Evolutionary conservation across 1,140 invertebrate genomes (phyloP).

Genomic region (Drosophila kanapiae): DNA sequence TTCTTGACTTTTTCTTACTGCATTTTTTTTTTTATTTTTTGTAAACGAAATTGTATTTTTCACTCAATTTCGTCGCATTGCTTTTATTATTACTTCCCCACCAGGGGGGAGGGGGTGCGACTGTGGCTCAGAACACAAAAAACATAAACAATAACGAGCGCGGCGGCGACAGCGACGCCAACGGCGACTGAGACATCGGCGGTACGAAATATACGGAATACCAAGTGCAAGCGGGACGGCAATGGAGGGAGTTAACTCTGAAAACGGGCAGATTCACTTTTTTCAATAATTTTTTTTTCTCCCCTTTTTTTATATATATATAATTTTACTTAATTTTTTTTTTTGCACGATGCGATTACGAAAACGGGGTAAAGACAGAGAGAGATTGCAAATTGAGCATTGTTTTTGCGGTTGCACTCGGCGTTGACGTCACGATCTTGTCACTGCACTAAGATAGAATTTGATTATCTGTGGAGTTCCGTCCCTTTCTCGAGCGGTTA

Average conservation of each 20-base stretch:
- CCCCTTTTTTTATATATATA: constrained; percentile 40
- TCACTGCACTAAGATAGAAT: constrained; percentile 65
- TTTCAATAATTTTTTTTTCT: constrained; percentile 31
- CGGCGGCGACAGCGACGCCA: constrained; percentile 50
- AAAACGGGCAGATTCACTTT: constrained; percentile 73
- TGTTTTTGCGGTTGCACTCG: constrained; percentile 42
- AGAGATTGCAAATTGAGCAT: constrained; percentile 66
- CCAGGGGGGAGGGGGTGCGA: constrained; percentile 18
- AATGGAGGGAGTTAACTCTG: constrained; percentile 52
- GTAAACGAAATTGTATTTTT: constrained; percentile 81
- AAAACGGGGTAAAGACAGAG: constrained; percentile 58
- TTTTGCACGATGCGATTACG: constrained; percentile 70
- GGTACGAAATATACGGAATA: constrained; percentile 38
- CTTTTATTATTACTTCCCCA: constrained; percentile 70
- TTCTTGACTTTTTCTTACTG: constrained; percentile 15
- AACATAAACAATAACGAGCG: constrained; percentile 79
- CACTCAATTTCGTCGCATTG: constrained; percentile 78
- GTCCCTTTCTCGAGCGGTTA: constrained; percentile 10
- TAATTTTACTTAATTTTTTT: constrained; percentile 23
- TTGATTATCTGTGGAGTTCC: constrained; percentile 18
- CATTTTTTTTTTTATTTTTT: constrained; percentile 41
- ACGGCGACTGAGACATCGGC: constrained; percentile 31
- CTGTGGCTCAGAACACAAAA: constrained; percentile 75
- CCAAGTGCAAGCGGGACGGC: constrained; percentile 62
- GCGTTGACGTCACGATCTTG: constrained; percentile 37